Conservation (phyloP, 1,140 invertebrate species). For the Delia radicum region DNA sequence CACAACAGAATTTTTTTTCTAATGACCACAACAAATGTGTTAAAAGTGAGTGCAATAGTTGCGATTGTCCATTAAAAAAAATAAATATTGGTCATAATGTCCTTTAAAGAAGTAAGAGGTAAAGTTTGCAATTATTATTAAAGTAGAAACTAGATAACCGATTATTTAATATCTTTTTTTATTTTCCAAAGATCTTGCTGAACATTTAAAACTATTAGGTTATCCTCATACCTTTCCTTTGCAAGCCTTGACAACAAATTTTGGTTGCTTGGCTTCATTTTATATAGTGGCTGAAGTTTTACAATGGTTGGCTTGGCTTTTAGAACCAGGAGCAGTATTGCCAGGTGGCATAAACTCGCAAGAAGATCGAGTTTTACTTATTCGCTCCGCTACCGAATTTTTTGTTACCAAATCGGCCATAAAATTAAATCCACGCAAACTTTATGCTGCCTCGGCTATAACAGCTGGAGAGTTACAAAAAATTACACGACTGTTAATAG, state of each 20-base stretch:
- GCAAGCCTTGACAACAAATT: conserved; percentile 56
- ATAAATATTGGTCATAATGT: conserved; percentile 58
- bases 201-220: conserved; percentile 89
- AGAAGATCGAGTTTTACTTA: conserved; percentile 86
- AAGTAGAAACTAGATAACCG: neutral
- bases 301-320: conserved; percentile 87
- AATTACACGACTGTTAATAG: conserved; percentile 75
- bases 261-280: conserved; percentile 65
- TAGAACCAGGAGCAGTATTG: conserved; percentile 73
- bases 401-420: conserved; percentile 88
- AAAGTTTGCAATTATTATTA: conserved; percentile 42
- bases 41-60: too few relatives aligned
- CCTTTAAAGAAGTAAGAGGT: conserved; percentile 63
- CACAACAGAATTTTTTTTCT: too few relatives aligned
- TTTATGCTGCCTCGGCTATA: conserved; percentile 95
- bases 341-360: conserved; percentile 77
- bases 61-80: too few relatives aligned
- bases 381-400: conserved; percentile 83
- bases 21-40: too few relatives aligned
- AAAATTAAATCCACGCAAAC: conserved; percentile 90
- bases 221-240: conserved; percentile 88
- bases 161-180: conserved; percentile 29
- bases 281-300: conserved; percentile 85
- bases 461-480: conserved; percentile 94
- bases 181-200: conserved; percentile 94